Percentiles rank a stretch among this genome's conserved stretches.
phyloP scores from a whole-genome alignment of 2,113 vertebrate species.

The Tor tambroides region DNA sequence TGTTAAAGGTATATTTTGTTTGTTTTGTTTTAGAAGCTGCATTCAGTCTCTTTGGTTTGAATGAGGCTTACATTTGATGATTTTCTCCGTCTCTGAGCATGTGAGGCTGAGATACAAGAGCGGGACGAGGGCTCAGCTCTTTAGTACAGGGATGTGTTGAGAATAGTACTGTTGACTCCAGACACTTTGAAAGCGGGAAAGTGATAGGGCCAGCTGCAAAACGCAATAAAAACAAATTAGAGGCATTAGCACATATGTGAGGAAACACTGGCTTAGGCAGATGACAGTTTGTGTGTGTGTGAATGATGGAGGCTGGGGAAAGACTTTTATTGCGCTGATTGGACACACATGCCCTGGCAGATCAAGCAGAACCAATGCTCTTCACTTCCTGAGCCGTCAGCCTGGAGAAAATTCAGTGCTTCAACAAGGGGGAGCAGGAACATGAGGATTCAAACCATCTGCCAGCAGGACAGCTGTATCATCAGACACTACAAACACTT shows the following conservation, averaged over 20 bases:
- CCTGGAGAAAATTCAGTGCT: conserved; percentile 73
- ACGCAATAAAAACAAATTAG: conserved; percentile 75
- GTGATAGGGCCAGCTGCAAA: conserved; percentile 71
- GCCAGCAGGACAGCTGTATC: conserved; percentile 28
- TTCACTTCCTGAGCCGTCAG: conserved; percentile 73
- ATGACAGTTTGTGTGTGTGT: conserved; percentile 40
- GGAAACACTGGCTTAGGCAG: conserved; percentile 62
- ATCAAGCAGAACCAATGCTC: conserved; percentile 76
- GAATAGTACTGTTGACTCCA: not conserved
- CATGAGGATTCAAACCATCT: conserved; percentile 12
- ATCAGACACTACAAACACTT: conserved; percentile 18
- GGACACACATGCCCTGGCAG: conserved; percentile 75
- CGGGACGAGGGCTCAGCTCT: not conserved
- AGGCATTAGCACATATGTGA: conserved; percentile 75
- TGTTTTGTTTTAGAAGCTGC: not conserved
- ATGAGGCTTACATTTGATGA: not conserved
- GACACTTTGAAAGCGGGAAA: conserved; percentile 57
- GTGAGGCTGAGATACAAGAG: not conserved
- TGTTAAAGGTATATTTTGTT: no score
- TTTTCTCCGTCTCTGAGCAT: not conserved
- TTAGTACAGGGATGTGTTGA: not conserved
- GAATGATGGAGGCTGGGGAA: conserved; percentile 65
- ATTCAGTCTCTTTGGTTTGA: not conserved
- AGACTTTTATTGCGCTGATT: conserved; percentile 70
- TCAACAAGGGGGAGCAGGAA: conserved; percentile 55